Percentiles rank a stretch among this genome's conserved stretches.
These are phyloP conservation scores for Cosmia pyralina DNA, from an alignment of 2,888 invertebrate species.

Conservation along the genomic window DNA sequence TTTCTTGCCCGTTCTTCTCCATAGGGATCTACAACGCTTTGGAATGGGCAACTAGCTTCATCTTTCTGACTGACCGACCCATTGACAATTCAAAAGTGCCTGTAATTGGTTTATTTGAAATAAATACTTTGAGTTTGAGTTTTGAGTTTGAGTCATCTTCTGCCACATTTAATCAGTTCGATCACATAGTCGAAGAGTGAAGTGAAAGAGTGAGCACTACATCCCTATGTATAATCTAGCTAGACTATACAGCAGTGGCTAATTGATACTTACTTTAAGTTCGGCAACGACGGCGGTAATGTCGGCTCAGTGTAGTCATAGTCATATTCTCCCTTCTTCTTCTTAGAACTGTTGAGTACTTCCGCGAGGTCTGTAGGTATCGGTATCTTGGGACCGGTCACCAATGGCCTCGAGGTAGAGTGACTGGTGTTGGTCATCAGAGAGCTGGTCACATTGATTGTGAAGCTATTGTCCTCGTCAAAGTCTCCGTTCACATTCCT, in stretches of 20 bases:
- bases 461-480: conserved; percentile 88
- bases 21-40: no score
- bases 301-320: conserved; percentile 93
- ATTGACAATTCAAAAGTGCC: no score
- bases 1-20: no score
- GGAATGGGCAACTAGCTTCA: no score
- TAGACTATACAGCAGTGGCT: neutral
- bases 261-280: conserved; percentile 91
- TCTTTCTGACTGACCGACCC: no score
- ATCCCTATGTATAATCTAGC: neutral
- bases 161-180: neutral
- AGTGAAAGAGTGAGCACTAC: neutral
- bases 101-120: no score
- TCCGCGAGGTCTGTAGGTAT: conserved; percentile 80
- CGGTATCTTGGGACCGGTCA: conserved; percentile 73
- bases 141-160: no score
- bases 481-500: conserved; percentile 77
- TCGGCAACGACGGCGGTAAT: conserved; percentile 95
- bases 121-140: no score
- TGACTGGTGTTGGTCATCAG: conserved; percentile 83
- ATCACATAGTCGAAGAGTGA: neutral
- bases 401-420: conserved; percentile 68
- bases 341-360: conserved; percentile 88
- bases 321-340: conserved; percentile 91
- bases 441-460: conserved; percentile 90